A percentile compares a stretch with the other conserved stretches of the same genome.
phyloP scores from a whole-genome alignment of 2,113 vertebrate genomes.

The Chrysemys picta region DNA sequence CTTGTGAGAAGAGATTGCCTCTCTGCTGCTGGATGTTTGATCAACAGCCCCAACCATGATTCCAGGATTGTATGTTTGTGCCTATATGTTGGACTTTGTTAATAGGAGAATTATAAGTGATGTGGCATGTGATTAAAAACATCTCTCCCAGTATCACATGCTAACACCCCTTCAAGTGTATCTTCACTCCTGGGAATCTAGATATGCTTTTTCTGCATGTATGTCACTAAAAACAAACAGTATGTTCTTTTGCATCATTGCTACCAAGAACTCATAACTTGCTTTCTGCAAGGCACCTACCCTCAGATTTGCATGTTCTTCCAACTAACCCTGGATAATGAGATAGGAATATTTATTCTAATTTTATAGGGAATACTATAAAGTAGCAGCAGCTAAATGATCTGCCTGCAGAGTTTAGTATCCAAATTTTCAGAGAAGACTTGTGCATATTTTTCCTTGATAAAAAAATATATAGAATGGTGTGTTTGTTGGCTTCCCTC shows the following conservation, averaged over 20 bases:
- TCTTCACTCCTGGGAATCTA: background rate
- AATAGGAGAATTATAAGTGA: background rate
- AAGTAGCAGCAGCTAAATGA: background rate
- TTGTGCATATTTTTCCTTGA: background rate
- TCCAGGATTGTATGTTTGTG: background rate
- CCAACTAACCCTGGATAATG: background rate
- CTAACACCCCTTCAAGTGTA: background rate
- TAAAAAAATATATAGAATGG: background rate
- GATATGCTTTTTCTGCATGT: background rate
- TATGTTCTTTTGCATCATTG: conserved; percentile 7
- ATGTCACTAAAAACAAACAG: conserved; percentile 31
- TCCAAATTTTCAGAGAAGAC: background rate
- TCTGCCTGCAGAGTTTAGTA: background rate
- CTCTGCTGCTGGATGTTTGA: background rate
- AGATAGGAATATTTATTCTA: background rate
- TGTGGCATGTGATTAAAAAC: background rate
- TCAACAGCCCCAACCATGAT: background rate
- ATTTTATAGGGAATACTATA: background rate
- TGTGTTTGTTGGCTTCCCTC: background rate
- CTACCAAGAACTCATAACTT: conserved; percentile 44
- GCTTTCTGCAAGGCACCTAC: conserved; percentile 25
- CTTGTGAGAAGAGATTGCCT: background rate
- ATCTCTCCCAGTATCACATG: background rate
- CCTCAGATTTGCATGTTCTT: background rate
- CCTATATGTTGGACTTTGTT: background rate